These are phyloP conservation scores for Cylloceria caligata DNA, from an alignment of 2,888 invertebrate genomes.

Conservation along the genomic window DNA sequence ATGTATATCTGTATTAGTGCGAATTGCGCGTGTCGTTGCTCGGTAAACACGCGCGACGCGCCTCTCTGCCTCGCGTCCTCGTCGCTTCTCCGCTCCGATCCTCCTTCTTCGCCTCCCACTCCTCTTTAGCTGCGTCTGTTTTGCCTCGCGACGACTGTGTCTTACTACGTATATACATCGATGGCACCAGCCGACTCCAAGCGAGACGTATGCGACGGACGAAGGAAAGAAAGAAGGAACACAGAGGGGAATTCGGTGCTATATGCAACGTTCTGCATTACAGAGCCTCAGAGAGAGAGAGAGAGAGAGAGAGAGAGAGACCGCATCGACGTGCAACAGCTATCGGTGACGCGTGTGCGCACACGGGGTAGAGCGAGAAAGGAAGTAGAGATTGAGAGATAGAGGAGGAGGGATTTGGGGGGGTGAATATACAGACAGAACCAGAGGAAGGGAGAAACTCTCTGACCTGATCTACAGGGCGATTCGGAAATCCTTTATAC, in stretches of 20 bases:
- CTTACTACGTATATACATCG: constrained; percentile 23
- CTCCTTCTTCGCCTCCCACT: constrained; percentile 21
- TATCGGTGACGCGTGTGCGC: constrained; percentile 35
- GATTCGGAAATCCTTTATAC: constrained; percentile 29
- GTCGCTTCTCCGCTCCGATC: constrained; percentile 41
- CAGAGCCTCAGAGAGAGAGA: constrained; percentile 12
- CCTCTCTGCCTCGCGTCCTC: constrained; percentile 51
- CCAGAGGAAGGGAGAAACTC: not conserved
- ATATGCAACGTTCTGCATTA: constrained; percentile 42
- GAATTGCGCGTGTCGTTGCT: constrained; percentile 46
- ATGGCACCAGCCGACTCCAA: constrained; percentile 39
- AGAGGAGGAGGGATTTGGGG: not conserved
- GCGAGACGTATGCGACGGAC: constrained; percentile 35
- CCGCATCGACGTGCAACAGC: constrained; percentile 35
- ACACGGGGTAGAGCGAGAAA: constrained; percentile 35
- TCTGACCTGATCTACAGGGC: constrained; percentile 23
- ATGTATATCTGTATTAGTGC: constrained; percentile 8
- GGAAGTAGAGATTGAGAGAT: constrained; percentile 1
- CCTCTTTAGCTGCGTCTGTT: constrained; percentile 29
- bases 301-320: constrained; percentile 25
- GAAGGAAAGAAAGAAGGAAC: constrained; percentile 29
- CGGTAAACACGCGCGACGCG: constrained; percentile 40
- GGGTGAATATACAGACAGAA: constrained; percentile 35
- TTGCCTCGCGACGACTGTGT: constrained; percentile 45
- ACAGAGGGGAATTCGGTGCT: constrained; percentile 39